These are phyloP conservation scores for Brachypalpus laphriformis DNA, from an alignment of 2,888 invertebrate species.

Conservation along the genomic window DNA sequence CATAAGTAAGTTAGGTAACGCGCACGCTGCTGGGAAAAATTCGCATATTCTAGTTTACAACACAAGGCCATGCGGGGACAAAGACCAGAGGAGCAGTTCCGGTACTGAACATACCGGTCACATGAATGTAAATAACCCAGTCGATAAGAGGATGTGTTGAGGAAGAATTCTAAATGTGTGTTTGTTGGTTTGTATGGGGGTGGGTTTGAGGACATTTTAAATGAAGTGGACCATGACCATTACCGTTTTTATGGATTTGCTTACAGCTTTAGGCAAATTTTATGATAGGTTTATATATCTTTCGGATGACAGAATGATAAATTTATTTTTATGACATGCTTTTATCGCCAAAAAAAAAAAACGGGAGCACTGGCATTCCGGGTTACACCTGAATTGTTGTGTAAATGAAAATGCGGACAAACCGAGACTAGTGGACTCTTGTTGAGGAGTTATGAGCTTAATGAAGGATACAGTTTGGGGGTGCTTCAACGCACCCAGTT, in stretches of 20 bases:
- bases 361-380: conserved; percentile 13
- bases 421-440: background rate
- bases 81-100: background rate
- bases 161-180: conserved; percentile 6
- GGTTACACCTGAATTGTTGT: conserved; percentile 48
- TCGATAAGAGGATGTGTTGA: conserved; percentile 15
- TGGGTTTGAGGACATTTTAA: conserved; percentile 39
- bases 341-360: conserved; percentile 54
- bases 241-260: conserved; percentile 56
- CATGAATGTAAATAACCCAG: conserved; percentile 38
- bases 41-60: background rate
- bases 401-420: background rate
- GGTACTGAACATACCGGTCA: conserved; percentile 20
- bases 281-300: conserved; percentile 63
- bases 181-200: background rate
- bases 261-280: conserved; percentile 61
- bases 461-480: conserved; percentile 25
- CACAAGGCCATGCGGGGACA: background rate
- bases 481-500: background rate
- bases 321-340: conserved; percentile 66
- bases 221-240: conserved; percentile 67
- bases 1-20: conserved; percentile 46
- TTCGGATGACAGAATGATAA: conserved; percentile 65
- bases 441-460: conserved; percentile 41
- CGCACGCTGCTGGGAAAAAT: conserved; percentile 5